A percentile compares a stretch with the other conserved stretches of the same genome.
phyloP scores from a whole-genome alignment of 2,888 invertebrate genomes.

The Capitulum mitella region DNA sequence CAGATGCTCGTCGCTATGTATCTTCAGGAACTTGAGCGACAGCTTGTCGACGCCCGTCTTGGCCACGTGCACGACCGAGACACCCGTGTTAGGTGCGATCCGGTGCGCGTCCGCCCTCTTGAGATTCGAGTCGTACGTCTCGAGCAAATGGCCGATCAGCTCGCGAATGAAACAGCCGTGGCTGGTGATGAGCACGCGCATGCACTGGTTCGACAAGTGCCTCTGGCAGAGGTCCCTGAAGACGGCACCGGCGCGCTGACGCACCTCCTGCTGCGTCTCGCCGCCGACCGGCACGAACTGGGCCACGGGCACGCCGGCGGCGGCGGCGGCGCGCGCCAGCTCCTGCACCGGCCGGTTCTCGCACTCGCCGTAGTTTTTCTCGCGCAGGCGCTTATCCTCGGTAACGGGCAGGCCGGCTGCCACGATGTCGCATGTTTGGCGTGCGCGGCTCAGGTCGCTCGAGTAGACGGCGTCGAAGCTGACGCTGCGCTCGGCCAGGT shows the following conservation, averaged over 20 bases:
- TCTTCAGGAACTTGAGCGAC: background rate
- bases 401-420: background rate
- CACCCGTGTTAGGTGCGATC: background rate
- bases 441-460: background rate
- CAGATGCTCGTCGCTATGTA: slow-evolving; percentile 11
- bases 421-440: background rate
- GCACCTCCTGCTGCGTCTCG: background rate
- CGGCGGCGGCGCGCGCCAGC: background rate
- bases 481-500: background rate
- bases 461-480: slow-evolving; percentile 9
- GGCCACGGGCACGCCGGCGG: background rate
- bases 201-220: background rate
- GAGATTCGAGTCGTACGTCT: background rate
- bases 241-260: background rate
- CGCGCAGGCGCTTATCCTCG: background rate
- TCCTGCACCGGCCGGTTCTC: background rate
- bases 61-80: slow-evolving; percentile 5
- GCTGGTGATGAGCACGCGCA: background rate
- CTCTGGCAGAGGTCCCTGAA: background rate
- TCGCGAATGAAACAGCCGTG: background rate
- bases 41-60: background rate
- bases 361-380: background rate
- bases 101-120: background rate
- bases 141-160: background rate
- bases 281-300: slow-evolving; percentile 11